A percentile compares a stretch with the other conserved stretches of the same genome.
phyloP scores from a whole-genome alignment of 1,140 invertebrate genomes.

The Pseudobourletiella spinata region DNA sequence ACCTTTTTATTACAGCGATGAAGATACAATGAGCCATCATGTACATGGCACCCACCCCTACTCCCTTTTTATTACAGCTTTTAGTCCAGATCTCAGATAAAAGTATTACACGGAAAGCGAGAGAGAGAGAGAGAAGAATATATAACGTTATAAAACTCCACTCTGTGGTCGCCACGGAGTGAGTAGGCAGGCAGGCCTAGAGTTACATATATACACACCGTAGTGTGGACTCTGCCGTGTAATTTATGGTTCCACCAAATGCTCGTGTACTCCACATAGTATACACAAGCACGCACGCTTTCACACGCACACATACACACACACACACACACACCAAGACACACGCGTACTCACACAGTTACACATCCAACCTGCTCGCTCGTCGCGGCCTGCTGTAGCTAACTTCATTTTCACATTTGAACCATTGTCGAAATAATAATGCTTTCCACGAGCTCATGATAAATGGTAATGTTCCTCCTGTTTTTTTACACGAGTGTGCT shows the following conservation, averaged over 20 bases:
- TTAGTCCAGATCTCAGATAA: not conserved
- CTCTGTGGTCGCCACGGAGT: too few species aligned
- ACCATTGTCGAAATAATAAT: not conserved
- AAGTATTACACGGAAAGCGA: not conserved
- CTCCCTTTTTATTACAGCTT: not conserved
- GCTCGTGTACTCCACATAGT: too few species aligned
- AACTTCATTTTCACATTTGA: not conserved
- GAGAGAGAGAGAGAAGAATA: not conserved
- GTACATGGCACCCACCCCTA: not conserved
- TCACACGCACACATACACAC: too few species aligned
- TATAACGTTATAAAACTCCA: too few species aligned
- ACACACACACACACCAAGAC: too few species aligned
- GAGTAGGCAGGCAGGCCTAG: too few species aligned
- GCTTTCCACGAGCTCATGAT: not conserved
- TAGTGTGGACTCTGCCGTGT: not conserved
- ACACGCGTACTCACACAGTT: too few species aligned
- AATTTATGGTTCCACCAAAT: conserved; percentile 1
- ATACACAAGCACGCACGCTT: too few species aligned
- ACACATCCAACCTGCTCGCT: too few species aligned
- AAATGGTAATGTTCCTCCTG: not conserved
- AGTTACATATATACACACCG: not conserved
- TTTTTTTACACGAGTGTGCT: too few species aligned
- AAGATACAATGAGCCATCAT: conserved; percentile 2
- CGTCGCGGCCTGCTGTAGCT: not conserved
- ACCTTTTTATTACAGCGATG: not conserved